Conservation (phyloP, 2,113 vertebrate genomes). For the Melospiza georgiana region DNA sequence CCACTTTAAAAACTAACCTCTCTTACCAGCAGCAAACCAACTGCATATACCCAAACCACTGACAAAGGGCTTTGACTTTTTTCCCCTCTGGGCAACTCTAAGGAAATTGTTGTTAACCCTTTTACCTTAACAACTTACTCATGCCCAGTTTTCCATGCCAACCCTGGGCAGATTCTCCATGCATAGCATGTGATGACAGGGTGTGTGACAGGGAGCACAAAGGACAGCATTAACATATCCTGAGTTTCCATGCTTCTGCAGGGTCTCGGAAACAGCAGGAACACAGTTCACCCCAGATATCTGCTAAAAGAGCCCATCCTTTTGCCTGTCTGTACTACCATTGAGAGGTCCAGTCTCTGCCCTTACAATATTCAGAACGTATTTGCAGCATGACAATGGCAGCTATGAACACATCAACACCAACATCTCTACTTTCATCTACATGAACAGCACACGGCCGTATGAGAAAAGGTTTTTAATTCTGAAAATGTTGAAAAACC, state of each 20-base stretch:
- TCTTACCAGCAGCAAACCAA: background rate
- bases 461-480: background rate
- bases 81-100: background rate
- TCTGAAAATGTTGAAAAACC: background rate
- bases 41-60: background rate
- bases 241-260: background rate
- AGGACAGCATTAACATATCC: background rate
- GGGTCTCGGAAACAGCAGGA: background rate
- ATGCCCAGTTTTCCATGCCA: background rate
- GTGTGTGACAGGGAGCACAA: background rate
- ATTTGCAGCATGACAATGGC: background rate
- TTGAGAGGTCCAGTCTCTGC: background rate
- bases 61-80: background rate
- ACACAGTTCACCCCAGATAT: background rate
- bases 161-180: background rate
- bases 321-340: background rate
- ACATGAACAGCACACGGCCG: background rate
- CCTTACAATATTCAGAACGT: background rate
- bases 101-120: background rate
- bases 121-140: background rate
- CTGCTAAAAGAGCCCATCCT: background rate
- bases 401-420: background rate
- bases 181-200: rapidly evolving
- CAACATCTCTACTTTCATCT: background rate
- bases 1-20: background rate